These are phyloP conservation scores for Anser brachyrhynchus DNA, from an alignment of 2,113 vertebrate genomes.

Conservation along the genomic window DNA sequence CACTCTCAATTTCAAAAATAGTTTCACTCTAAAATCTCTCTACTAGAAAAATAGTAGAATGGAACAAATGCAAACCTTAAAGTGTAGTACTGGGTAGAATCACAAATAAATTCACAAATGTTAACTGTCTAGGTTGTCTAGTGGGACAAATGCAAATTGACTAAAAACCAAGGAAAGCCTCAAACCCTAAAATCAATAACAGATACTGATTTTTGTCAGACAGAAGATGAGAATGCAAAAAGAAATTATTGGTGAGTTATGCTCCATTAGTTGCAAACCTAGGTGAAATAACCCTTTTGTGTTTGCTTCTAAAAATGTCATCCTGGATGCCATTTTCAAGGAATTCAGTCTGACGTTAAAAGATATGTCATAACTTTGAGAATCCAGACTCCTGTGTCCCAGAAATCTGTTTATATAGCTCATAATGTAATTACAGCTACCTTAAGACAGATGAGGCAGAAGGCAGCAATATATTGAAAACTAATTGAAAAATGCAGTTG, in stretches of 20 bases:
- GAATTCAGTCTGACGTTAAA: conserved; percentile 65
- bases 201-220: neutral
- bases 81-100: neutral
- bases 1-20: neutral
- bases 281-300: conserved; percentile 43
- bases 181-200: neutral
- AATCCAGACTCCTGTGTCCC: conserved; percentile 57
- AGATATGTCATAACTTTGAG: conserved; percentile 74
- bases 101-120: neutral
- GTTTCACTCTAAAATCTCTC: neutral
- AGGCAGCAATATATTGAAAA: conserved; percentile 76
- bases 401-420: conserved; percentile 76
- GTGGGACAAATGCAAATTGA: neutral
- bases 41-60: neutral
- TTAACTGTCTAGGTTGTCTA: neutral
- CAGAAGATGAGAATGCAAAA: conserved; percentile 32
- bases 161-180: neutral
- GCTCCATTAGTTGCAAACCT: conserved; percentile 26
- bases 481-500: conserved; percentile 84
- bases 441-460: conserved; percentile 80
- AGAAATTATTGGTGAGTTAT: conserved; percentile 24
- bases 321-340: conserved; percentile 53
- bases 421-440: conserved; percentile 76
- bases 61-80: neutral
- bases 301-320: conserved; percentile 60